phyloP scores from a whole-genome alignment of 2,113 vertebrate species.

The Cromileptes altivelis region DNA sequence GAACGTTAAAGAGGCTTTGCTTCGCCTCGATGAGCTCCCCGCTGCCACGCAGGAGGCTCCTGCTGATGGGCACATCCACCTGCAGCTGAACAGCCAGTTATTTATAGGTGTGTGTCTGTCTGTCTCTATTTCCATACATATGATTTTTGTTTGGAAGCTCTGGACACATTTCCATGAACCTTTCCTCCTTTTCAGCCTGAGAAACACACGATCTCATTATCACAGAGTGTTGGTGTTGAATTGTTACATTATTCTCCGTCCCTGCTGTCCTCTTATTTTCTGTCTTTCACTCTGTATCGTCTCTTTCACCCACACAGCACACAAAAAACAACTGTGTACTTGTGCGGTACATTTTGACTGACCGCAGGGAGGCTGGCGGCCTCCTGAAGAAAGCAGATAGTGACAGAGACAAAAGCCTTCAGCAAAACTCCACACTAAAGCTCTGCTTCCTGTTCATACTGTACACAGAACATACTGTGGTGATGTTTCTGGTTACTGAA shows the following conservation, averaged over 20 bases:
- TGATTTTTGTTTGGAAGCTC: background rate
- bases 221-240: background rate
- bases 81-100: constrained; percentile 96
- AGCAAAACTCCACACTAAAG: background rate
- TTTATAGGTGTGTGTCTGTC: constrained; percentile 88
- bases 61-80: constrained; percentile 89
- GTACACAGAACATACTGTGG: background rate
- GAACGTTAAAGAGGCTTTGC: constrained; percentile 92
- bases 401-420: constrained; percentile 9
- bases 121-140: background rate
- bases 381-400: constrained; percentile 8
- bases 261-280: background rate
- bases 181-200: background rate
- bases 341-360: background rate
- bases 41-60: constrained; percentile 84
- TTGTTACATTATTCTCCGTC: background rate
- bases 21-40: constrained; percentile 89
- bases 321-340: background rate
- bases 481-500: constrained; percentile 7
- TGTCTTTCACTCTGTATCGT: background rate
- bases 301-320: background rate
- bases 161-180: background rate
- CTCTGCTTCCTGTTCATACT: background rate
- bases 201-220: background rate
- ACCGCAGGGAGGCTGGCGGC: constrained; percentile 11